phyloP scores from a whole-genome alignment of 2,797 vertebrate species.

The Artibeus lituratus region DNA sequence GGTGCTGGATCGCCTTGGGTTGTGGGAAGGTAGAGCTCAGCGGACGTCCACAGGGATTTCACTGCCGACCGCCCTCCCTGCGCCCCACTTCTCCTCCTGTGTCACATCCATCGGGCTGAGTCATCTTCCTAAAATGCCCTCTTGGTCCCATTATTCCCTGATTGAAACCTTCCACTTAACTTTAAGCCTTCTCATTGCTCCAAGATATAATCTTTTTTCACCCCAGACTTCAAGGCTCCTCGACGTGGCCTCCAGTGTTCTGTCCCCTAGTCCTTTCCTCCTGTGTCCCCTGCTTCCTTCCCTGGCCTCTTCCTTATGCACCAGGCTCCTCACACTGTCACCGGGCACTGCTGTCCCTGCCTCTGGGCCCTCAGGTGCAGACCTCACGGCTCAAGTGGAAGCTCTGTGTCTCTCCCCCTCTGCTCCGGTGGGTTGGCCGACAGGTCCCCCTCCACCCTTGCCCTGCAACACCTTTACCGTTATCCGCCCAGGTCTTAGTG shows the following conservation, averaged over 20 bases:
- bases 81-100: not conserved
- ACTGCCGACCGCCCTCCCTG: not conserved
- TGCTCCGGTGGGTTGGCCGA: not conserved
- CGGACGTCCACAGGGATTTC: not conserved
- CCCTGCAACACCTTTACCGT: not conserved
- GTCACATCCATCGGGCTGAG: not conserved
- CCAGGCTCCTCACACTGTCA: not conserved
- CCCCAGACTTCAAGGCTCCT: not conserved
- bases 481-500: fast-evolving
- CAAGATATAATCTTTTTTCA: not conserved
- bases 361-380: not conserved
- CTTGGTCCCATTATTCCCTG: not conserved
- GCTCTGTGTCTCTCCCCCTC: not conserved
- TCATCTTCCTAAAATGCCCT: not conserved
- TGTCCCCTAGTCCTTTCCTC: not conserved
- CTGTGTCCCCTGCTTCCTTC: not conserved
- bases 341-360: not conserved
- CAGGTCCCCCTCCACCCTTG: not conserved
- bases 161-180: not conserved
- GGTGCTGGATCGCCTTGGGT: not conserved
- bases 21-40: not conserved
- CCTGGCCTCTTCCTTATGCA: not conserved
- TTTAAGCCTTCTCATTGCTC: not conserved
- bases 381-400: not conserved
- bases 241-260: not conserved